These are phyloP conservation scores for Cydia strobilella DNA, from an alignment of 1,140 invertebrate species.

Conservation along the genomic window DNA sequence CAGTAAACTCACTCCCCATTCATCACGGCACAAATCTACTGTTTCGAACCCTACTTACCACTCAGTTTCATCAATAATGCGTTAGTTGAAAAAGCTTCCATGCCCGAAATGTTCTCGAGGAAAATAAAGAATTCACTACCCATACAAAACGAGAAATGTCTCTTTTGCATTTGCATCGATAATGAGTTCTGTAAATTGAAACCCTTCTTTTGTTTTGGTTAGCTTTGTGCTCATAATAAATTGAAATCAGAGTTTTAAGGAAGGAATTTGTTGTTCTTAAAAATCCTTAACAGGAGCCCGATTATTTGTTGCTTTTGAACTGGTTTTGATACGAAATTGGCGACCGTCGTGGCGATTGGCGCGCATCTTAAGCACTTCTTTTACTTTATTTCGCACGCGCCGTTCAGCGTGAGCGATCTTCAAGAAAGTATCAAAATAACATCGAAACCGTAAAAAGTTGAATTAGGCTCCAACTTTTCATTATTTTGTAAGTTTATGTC, in stretches of 20 bases:
- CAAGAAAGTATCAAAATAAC: too few species aligned
- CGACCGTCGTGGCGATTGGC: too few species aligned
- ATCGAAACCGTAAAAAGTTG: too few species aligned
- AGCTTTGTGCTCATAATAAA: slow-evolving; percentile 13
- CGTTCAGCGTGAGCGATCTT: too few species aligned
- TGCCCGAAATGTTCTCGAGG: neutral
- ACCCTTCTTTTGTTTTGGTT: slow-evolving; percentile 21
- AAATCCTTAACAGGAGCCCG: too few species aligned
- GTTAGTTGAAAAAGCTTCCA: slow-evolving; percentile 6
- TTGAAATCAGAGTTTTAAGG: neutral
- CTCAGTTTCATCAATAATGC: slow-evolving; percentile 24
- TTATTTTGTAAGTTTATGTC: too few species aligned
- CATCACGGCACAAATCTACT: slow-evolving; percentile 19
- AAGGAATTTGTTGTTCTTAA: neutral
- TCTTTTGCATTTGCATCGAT: slow-evolving; percentile 27
- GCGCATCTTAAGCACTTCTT: too few species aligned
- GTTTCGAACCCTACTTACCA: slow-evolving; percentile 15
- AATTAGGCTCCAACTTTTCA: too few species aligned
- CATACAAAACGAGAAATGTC: neutral
- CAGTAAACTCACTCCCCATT: neutral
- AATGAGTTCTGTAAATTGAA: neutral
- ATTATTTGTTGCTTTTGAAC: too few species aligned
- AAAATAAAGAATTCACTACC: slow-evolving; percentile 17
- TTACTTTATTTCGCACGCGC: too few species aligned
- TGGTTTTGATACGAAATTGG: too few species aligned